Base-by-base conservation (phyloP, 2,797 vertebrate species). In the Chelon labrosus region DNA sequence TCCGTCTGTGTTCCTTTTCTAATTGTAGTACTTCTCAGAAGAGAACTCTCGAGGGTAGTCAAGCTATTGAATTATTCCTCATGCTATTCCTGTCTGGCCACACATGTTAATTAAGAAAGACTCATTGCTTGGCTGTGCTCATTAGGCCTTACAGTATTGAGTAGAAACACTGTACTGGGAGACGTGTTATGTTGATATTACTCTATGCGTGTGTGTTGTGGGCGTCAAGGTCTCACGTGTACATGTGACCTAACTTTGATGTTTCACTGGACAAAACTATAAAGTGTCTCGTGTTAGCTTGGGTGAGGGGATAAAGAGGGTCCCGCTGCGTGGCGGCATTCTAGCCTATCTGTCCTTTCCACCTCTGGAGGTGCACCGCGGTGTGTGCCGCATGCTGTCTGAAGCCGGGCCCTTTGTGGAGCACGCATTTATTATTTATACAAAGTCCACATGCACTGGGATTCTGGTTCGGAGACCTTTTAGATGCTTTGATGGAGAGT, bases 171-270 rank as follows among this genome's bases (percentile, higher is more conserved):
- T 22, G 10, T 9, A 7, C 65, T 37, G 10, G 54, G 41, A 47
- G 31, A 4, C 7, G 31, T 35, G 31, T 35, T 35, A 35, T 35
- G 31, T 7, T 35, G 31, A 6, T 8, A 8, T 35, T 35, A 7
- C 31, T 35, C 71, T 60, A 35, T 38, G 46, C 64, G 42, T 56
- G 37, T 60, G 66, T 17, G 19, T 22, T 9, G 14, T 60, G 31
- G 39, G 42, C 37, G 65, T 59, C 55, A 38, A 16, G 69, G 53
- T 59, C 38, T 79, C 47, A 20, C 7, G 31, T 35, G 66, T 42
- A 17, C 4, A 6, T 56, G 61, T 91, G 86, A 92, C 88, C 88
- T 87, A 79, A 84, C 90, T 85, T 91, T 91, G 85, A 86, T 84
- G 62, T 7, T 17, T 49, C 0, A 27, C 39, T 52, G 66, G 46